Percentiles rank a stretch among this genome's conserved stretches.
Evolutionary conservation across 37 sponge, comb jelly and placozoan genomes (phyloP).

Genomic region (Beroe forskalii): DNA sequence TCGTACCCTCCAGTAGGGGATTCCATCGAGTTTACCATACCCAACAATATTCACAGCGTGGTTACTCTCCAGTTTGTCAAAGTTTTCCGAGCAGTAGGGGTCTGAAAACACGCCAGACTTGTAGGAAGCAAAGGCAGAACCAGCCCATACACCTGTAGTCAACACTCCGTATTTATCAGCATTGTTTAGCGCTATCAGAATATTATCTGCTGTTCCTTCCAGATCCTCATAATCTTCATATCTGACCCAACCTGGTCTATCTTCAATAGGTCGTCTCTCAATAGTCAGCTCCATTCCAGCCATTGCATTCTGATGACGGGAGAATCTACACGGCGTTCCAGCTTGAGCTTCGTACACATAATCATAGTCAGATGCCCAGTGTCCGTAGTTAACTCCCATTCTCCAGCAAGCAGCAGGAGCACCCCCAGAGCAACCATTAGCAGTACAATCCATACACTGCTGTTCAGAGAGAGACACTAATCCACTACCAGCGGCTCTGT

Average conservation of each 20-base stretch:
- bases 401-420: not conserved
- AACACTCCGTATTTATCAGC: no score
- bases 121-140: not conserved
- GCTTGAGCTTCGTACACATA: not conserved
- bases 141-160: not conserved
- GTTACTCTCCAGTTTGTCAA: not conserved
- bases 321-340: not conserved
- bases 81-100: not conserved
- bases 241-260: not conserved
- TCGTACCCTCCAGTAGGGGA: not conserved
- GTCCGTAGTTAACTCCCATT: not conserved
- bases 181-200: no score
- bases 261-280: no score
- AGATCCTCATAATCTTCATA: not conserved
- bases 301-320: not conserved
- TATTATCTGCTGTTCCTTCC: not conserved
- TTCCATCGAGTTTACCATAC: not conserved
- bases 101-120: not conserved
- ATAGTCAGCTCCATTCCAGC: not conserved
- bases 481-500: not conserved
- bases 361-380: not conserved
- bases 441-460: conserved; percentile 8
- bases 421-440: not conserved
- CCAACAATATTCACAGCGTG: conserved; percentile 31
- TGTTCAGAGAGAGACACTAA: not conserved